Percentiles rank a stretch among this genome's conserved stretches.
phyloP scores from a whole-genome alignment of 2,797 vertebrate species.

The Amniataba percoides region DNA sequence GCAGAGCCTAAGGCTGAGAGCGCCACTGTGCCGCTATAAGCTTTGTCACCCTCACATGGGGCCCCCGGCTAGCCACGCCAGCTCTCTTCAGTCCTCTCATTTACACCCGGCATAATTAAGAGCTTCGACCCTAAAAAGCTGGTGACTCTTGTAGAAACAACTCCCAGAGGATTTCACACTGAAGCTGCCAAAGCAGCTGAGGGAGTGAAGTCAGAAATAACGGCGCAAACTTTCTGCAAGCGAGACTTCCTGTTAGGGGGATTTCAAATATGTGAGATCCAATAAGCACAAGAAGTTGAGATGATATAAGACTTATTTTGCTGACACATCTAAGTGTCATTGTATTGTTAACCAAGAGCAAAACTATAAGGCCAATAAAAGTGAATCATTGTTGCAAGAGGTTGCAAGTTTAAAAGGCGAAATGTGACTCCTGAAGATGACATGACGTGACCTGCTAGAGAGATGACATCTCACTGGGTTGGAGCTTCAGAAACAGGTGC shows the following conservation, averaged over 20 bases:
- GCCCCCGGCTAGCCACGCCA: slow-evolving; percentile 62
- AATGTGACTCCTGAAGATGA: too few relatives aligned
- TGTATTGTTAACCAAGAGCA: too few relatives aligned
- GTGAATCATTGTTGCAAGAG: too few relatives aligned
- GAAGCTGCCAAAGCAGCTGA: slow-evolving; percentile 63
- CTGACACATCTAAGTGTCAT: background rate
- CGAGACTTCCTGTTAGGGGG: slow-evolving; percentile 43
- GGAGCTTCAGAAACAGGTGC: background rate
- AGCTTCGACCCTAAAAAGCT: slow-evolving; percentile 73
- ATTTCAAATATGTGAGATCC: slow-evolving; percentile 20
- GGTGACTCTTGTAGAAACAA: slow-evolving; percentile 71
- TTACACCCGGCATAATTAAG: slow-evolving; percentile 79
- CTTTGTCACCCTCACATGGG: slow-evolving; percentile 73
- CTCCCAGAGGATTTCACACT: slow-evolving; percentile 69
- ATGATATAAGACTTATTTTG: slow-evolving; percentile 4
- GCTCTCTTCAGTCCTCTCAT: slow-evolving; percentile 71
- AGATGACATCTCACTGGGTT: background rate
- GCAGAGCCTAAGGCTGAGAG: slow-evolving; percentile 66
- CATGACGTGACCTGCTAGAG: background rate
- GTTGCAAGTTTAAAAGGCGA: too few relatives aligned
- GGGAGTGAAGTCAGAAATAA: slow-evolving; percentile 71
- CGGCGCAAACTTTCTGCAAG: slow-evolving; percentile 51
- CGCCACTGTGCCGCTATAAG: slow-evolving; percentile 64
- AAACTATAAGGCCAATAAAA: too few relatives aligned
- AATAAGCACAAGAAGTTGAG: slow-evolving; percentile 14